These are phyloP conservation scores for Montipora capricornis DNA, from an alignment of 64 coral and sea anemone species.

Conservation along the genomic window DNA sequence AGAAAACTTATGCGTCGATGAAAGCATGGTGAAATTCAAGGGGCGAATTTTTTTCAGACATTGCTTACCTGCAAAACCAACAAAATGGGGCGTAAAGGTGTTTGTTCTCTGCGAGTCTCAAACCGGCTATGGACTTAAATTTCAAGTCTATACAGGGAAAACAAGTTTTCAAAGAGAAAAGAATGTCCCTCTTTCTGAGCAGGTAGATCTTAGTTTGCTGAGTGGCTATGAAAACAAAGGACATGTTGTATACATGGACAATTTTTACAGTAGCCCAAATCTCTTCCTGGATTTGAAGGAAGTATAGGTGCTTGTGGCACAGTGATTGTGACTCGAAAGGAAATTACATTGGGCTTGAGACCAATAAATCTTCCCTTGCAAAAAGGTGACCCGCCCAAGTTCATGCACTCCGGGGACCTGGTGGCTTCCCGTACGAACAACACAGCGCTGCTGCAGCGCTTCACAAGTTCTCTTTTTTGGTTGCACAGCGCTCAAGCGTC, in stretches of 20 bases:
- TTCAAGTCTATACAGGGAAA: conserved; percentile 60
- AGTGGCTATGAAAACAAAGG: conserved; percentile 77
- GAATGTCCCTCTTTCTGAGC: conserved; percentile 18
- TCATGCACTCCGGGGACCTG: too few species aligned
- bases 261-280: too few species aligned
- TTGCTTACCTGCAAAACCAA: conserved; percentile 68
- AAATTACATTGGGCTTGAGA: too few species aligned
- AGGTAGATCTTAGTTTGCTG: conserved; percentile 63
- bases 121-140: conserved; percentile 74
- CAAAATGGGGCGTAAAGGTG: conserved; percentile 78
- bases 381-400: too few species aligned
- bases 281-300: too few species aligned
- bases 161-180: conserved; percentile 25
- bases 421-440: too few species aligned
- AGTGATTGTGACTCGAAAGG: too few species aligned
- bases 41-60: conserved; percentile 57
- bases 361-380: too few species aligned
- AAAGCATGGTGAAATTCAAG: conserved; percentile 76
- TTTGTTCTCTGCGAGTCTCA: conserved; percentile 68
- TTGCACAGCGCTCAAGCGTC: too few species aligned
- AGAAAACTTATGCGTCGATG: conserved; percentile 38
- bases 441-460: too few species aligned
- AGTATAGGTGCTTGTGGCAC: too few species aligned
- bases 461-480: too few species aligned
- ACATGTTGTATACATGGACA: background rate